These are phyloP conservation scores for Hepsetus odoe DNA, from an alignment of 2,113 vertebrate genomes.

Conservation along the genomic window DNA sequence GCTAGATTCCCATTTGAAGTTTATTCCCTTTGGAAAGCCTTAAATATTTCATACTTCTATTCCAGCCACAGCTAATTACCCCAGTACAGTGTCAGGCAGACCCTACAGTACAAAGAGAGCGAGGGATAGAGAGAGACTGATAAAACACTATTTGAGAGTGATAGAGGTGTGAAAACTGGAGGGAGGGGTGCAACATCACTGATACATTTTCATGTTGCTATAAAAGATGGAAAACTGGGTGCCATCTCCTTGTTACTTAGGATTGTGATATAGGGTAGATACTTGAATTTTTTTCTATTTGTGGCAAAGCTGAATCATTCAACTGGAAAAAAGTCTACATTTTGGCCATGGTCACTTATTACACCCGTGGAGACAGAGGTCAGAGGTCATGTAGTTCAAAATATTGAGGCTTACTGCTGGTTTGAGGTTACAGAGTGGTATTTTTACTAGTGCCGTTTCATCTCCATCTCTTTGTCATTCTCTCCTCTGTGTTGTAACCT, in stretches of 20 bases:
- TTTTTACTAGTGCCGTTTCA: slow-evolving; percentile 27
- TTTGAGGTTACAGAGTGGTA: slow-evolving; percentile 13
- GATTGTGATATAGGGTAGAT: neutral
- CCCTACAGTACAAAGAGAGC: slow-evolving; percentile 44
- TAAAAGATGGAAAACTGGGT: neutral
- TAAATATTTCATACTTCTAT: slow-evolving; percentile 56
- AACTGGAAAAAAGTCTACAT: neutral
- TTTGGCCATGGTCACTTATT: neutral
- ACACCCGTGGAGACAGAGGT: neutral
- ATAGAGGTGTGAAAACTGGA: slow-evolving; percentile 27
- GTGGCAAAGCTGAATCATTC: neutral
- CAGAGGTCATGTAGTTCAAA: slow-evolving; percentile 8
- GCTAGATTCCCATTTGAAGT: slow-evolving; percentile 49
- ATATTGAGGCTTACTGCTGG: neutral
- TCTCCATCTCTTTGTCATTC: slow-evolving; percentile 21
- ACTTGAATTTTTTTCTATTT: neutral
- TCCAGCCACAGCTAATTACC: slow-evolving; percentile 56
- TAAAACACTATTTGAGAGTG: neutral
- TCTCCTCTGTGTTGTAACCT: slow-evolving; percentile 42
- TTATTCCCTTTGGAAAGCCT: slow-evolving; percentile 42
- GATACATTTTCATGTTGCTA: neutral
- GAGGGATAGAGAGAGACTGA: neutral
- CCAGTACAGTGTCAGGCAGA: slow-evolving; percentile 47
- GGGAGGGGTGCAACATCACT: neutral
- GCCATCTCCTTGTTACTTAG: too few species aligned